These are phyloP conservation scores for Lysandra bellargus DNA, from an alignment of 2,888 invertebrate genomes.

Conservation along the genomic window DNA sequence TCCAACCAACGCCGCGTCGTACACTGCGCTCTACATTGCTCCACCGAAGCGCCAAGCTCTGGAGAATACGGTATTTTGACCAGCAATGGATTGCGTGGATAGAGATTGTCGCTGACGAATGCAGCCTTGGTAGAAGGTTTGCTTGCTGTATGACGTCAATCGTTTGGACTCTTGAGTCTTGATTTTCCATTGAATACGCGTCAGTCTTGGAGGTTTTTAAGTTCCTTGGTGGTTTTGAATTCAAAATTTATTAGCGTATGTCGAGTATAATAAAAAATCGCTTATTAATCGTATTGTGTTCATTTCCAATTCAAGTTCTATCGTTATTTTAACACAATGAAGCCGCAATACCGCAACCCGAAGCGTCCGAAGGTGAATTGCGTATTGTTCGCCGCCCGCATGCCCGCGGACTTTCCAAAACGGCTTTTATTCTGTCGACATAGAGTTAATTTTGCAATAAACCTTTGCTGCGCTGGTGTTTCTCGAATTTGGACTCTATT, in stretches of 20 bases:
- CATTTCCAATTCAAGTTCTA: constrained; percentile 68
- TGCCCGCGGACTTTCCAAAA: constrained; percentile 72
- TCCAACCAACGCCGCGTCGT: constrained; percentile 46
- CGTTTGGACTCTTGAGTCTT: constrained; percentile 75
- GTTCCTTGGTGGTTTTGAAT: neutral
- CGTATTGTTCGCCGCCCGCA: constrained; percentile 78
- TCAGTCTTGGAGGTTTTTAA: constrained; percentile 61
- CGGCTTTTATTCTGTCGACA: constrained; percentile 68
- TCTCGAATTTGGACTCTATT: constrained; percentile 48
- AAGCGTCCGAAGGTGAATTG: constrained; percentile 80
- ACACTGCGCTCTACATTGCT: constrained; percentile 56
- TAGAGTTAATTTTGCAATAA: constrained; percentile 72
- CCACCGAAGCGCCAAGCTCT: constrained; percentile 43
- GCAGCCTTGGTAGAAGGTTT: constrained; percentile 58
- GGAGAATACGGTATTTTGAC: constrained; percentile 42
- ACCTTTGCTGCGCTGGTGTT: constrained; percentile 42
- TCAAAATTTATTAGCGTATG: neutral
- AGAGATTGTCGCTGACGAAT: constrained; percentile 37
- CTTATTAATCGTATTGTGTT: constrained; percentile 64
- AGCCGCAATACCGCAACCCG: constrained; percentile 80
- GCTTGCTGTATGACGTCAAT: constrained; percentile 78
- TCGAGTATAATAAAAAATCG: constrained; percentile 48
- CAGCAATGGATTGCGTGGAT: constrained; percentile 54
- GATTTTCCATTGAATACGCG: constrained; percentile 64
- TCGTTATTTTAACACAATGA: constrained; percentile 78